Conservation (phyloP, 2,888 invertebrate species). For the Drosophila helvetica region DNA sequence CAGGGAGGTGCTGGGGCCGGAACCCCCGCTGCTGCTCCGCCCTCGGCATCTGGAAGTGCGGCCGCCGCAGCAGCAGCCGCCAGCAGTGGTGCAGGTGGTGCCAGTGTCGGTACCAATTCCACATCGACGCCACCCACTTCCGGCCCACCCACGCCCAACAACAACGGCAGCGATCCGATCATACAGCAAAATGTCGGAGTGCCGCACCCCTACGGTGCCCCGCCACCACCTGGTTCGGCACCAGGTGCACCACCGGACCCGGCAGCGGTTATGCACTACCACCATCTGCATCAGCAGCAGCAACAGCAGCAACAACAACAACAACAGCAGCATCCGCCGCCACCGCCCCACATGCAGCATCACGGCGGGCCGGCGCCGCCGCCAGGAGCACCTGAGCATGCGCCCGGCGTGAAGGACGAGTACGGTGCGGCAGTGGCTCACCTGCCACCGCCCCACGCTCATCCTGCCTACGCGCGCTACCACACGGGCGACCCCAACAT, state of each 20-base stretch:
- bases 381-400: conserved; percentile 78
- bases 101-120: conserved; percentile 44
- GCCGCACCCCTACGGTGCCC: conserved; percentile 79
- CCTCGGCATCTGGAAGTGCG: conserved; percentile 35
- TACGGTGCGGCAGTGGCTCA: conserved; percentile 77
- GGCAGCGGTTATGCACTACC: conserved; percentile 81
- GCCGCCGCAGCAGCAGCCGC: conserved; percentile 50
- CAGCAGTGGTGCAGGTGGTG: conserved; percentile 48
- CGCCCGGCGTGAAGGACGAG: conserved; percentile 81
- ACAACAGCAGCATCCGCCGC: conserved; percentile 78
- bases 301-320: conserved; percentile 82
- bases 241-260: conserved; percentile 74
- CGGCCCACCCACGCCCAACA: conserved; percentile 71
- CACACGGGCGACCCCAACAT: conserved; percentile 82
- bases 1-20: conserved; percentile 60
- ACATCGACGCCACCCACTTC: conserved; percentile 73
- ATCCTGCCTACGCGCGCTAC: conserved; percentile 82
- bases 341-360: conserved; percentile 73
- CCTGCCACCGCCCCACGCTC: conserved; percentile 79
- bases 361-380: conserved; percentile 72
- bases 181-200: conserved; percentile 45
- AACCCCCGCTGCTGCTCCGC: conserved; percentile 42
- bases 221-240: conserved; percentile 71
- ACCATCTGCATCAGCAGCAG: conserved; percentile 81
- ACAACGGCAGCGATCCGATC: conserved; percentile 79